Conservation (phyloP, 2,797 vertebrate genomes). For the Champsocephalus esox region DNA sequence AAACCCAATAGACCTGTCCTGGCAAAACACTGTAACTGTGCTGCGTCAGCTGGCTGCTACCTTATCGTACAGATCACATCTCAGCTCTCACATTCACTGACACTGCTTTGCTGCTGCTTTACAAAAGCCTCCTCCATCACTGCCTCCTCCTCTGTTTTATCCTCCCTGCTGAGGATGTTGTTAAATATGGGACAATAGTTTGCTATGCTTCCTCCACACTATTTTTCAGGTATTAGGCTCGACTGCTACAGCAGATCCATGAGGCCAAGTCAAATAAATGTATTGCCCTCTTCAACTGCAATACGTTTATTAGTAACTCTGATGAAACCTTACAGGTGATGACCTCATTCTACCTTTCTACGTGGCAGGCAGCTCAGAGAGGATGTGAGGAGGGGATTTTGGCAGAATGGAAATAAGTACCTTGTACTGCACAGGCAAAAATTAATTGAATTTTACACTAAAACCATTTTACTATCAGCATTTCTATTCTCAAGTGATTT, state of each 20-base stretch:
- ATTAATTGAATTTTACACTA: background rate
- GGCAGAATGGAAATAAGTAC: background rate
- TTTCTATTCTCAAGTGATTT: background rate
- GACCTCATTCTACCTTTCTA: conserved; percentile 9
- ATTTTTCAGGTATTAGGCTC: conserved; percentile 5
- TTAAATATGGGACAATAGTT: background rate
- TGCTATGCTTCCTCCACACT: background rate
- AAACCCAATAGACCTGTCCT: conserved; percentile 32
- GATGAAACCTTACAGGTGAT: conserved; percentile 14
- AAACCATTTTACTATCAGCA: background rate
- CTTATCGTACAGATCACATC: conserved; percentile 33
- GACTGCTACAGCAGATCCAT: background rate
- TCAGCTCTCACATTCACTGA: conserved; percentile 13
- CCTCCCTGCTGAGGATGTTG: background rate
- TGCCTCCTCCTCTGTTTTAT: background rate
- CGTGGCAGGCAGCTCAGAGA: conserved; percentile 2
- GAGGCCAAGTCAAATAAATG: background rate
- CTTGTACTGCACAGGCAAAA: background rate
- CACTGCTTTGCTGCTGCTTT: background rate
- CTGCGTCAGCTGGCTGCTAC: conserved; percentile 28
- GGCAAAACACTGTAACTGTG: conserved; percentile 4
- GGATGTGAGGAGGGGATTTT: background rate
- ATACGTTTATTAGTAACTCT: conserved; percentile 3
- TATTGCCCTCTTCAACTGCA: conserved; percentile 1
- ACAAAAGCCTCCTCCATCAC: background rate